A percentile compares a stretch with the other conserved stretches of the same genome.
Conservation (phyloP, 2,113 vertebrate genomes). For the Dasyurus viverrinus region DNA sequence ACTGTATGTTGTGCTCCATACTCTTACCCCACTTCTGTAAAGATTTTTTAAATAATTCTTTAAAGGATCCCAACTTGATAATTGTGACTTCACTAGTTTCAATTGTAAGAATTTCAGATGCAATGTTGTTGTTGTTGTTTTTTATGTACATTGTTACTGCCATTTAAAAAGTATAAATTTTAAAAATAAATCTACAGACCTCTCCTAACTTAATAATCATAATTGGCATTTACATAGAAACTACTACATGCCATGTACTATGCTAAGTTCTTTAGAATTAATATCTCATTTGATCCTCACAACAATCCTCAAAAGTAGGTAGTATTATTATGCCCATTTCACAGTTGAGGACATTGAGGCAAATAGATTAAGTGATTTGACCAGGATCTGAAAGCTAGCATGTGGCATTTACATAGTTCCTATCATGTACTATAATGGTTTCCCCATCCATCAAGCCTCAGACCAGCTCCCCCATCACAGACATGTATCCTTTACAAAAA, state of each 20-base stretch:
- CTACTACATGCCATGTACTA: neutral
- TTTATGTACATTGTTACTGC: neutral
- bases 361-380: neutral
- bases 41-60: neutral
- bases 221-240: neutral
- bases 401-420: neutral
- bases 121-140: neutral
- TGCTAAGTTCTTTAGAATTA: neutral
- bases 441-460: neutral
- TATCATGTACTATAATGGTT: neutral
- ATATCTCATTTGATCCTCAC: neutral
- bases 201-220: neutral
- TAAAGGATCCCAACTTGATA: neutral
- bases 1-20: neutral
- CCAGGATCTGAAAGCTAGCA: neutral
- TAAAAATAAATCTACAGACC: neutral
- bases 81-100: neutral
- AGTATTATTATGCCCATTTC: neutral
- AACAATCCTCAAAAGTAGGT: neutral
- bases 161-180: neutral
- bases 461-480: slow-evolving; percentile 23
- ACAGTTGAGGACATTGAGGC: neutral
- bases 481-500: neutral
- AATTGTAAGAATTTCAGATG: neutral
- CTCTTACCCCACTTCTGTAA: neutral